phyloP scores from a whole-genome alignment of 2,113 vertebrate genomes.

The Entosphenus tridentatus region DNA sequence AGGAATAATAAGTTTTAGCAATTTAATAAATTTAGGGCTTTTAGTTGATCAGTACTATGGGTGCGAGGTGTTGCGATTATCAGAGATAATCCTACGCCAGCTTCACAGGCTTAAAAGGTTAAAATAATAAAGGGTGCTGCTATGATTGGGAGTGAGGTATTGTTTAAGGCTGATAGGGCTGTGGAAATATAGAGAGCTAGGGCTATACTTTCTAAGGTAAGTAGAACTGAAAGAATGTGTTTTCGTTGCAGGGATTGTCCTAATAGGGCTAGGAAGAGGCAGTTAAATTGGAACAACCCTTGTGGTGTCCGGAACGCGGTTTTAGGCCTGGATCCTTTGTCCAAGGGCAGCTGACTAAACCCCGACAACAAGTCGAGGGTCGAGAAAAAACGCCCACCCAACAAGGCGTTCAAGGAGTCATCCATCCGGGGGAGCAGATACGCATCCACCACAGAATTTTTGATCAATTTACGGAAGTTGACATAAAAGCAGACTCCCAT shows the following conservation, averaged over 20 bases:
- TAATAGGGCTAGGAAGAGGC: background rate
- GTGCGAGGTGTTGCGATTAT: slow-evolving; percentile 10
- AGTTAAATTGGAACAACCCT: background rate
- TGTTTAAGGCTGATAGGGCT: background rate
- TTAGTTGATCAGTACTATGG: background rate
- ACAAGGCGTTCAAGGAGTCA: too few species aligned
- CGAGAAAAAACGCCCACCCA: too few species aligned
- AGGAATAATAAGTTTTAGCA: slow-evolving; percentile 13
- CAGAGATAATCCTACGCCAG: slow-evolving; percentile 5
- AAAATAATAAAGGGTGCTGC: slow-evolving; percentile 7
- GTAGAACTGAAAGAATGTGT: background rate
- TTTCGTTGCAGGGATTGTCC: background rate
- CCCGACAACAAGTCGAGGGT: too few species aligned
- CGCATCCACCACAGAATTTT: too few species aligned
- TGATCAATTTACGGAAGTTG: too few species aligned
- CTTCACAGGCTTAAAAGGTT: slow-evolving; percentile 11
- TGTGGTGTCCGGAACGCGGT: too few species aligned
- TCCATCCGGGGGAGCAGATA: too few species aligned
- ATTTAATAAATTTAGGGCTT: slow-evolving; percentile 12
- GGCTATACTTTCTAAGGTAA: slow-evolving; percentile 2
- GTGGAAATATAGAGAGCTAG: background rate
- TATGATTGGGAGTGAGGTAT: background rate
- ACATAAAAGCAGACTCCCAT: too few species aligned
- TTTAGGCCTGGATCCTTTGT: too few species aligned
- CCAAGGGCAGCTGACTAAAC: too few species aligned